Conservation (phyloP, 64 coral and sea anemone genomes). For the Actinia equina region DNA sequence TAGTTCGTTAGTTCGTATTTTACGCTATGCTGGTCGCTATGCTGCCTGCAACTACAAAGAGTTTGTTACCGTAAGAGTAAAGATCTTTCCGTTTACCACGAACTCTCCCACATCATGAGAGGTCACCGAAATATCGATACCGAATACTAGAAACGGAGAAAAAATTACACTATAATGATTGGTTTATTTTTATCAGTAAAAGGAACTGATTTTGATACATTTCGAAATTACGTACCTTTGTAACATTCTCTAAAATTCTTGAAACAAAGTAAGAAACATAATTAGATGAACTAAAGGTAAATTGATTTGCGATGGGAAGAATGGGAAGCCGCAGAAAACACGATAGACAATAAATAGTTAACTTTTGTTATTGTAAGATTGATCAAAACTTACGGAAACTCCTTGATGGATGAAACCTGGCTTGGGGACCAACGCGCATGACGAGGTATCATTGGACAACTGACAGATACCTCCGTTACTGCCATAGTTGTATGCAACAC, state of each 20-base stretch:
- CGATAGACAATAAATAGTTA: too few species aligned
- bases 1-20: too few species aligned
- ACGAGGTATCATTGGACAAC: background rate
- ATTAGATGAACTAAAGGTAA: background rate
- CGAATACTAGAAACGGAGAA: background rate
- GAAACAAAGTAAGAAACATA: background rate
- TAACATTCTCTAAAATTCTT: background rate
- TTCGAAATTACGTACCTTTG: background rate
- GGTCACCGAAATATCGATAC: background rate
- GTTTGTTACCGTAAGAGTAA: background rate
- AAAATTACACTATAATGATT: background rate
- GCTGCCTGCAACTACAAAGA: too few species aligned
- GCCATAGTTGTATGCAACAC: background rate
- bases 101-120: background rate
- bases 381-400: background rate
- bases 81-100: background rate
- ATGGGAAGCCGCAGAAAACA: too few species aligned
- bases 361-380: background rate
- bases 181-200: background rate
- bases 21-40: too few species aligned
- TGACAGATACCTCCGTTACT: background rate
- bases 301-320: too few species aligned
- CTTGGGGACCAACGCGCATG: background rate
- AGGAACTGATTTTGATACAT: background rate
- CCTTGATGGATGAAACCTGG: background rate